These are phyloP conservation scores for Pluvialis apricaria DNA, from an alignment of 2,113 vertebrate species.

Conservation along the genomic window DNA sequence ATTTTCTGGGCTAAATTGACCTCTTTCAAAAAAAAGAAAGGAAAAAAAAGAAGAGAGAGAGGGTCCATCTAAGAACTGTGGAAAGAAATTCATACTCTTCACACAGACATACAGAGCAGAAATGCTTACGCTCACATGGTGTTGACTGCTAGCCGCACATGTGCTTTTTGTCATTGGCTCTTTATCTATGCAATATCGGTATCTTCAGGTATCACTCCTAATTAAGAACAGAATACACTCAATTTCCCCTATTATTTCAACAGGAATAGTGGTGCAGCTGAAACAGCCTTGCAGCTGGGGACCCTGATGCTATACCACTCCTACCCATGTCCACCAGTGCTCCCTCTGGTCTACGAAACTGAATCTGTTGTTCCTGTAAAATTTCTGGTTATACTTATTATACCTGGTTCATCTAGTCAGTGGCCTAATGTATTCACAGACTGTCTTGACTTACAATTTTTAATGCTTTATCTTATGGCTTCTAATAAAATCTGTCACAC, in stretches of 20 bases:
- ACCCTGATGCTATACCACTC: not conserved
- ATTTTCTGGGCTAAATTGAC: not conserved
- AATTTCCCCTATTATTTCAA: not conserved
- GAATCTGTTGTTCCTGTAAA: not conserved
- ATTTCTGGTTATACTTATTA: not conserved
- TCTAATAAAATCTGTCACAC: not conserved
- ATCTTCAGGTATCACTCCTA: not conserved
- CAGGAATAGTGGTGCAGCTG: not conserved
- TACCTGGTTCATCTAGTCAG: not conserved
- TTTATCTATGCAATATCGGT: not conserved
- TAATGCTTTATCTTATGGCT: not conserved
- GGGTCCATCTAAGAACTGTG: not conserved
- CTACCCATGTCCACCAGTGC: not conserved
- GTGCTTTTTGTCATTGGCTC: not conserved
- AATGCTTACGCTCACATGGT: not conserved
- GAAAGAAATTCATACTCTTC: not conserved
- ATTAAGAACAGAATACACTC: not conserved
- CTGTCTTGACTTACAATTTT: not conserved
- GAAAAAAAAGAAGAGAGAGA: not conserved
- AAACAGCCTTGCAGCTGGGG: not conserved
- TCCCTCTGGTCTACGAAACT: not conserved
- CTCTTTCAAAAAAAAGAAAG: not conserved
- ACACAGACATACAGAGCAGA: not conserved
- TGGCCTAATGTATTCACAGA: not conserved
- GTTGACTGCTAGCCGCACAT: not conserved